phyloP scores from a whole-genome alignment of 2,797 vertebrate species.

The Philypnodon macrostomus region DNA sequence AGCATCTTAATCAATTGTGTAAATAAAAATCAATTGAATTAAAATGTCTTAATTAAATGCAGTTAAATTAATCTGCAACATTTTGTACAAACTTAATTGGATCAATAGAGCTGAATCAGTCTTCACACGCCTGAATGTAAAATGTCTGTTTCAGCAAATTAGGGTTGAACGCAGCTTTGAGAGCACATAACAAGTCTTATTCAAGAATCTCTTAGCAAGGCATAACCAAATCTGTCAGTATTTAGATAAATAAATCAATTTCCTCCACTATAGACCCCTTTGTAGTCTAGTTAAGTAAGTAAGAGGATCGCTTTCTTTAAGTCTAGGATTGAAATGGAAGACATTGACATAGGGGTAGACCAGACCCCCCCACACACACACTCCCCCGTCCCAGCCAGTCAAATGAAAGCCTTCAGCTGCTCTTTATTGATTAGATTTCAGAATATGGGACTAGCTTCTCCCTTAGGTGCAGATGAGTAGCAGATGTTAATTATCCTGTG shows the following conservation, averaged over 20 bases:
- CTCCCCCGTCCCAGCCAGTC: constrained; percentile 58
- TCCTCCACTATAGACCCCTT: constrained; percentile 44
- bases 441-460: constrained; percentile 73
- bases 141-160: constrained; percentile 24
- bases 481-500: constrained; percentile 76
- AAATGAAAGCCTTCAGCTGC: constrained; percentile 78
- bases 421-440: constrained; percentile 78
- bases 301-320: constrained; percentile 75
- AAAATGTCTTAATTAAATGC: constrained; percentile 1
- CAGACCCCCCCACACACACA: constrained; percentile 31
- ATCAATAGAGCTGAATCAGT: constrained; percentile 26
- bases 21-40: constrained; percentile 2
- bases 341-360: constrained; percentile 68
- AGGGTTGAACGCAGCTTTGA: constrained; percentile 16
- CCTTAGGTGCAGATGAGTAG: constrained; percentile 73
- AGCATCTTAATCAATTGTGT: constrained; percentile 2
- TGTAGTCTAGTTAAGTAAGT: constrained; percentile 66
- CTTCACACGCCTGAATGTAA: background rate
- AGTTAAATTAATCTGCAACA: constrained; percentile 5
- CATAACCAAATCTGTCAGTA: constrained; percentile 47
- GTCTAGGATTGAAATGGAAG: constrained; percentile 75
- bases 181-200: constrained; percentile 53
- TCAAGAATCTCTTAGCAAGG: constrained; percentile 60
- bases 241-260: constrained; percentile 72
- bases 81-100: constrained; percentile 12